phyloP scores from a whole-genome alignment of 2,888 invertebrate genomes.

The Theodoxus fluviatilis region DNA sequence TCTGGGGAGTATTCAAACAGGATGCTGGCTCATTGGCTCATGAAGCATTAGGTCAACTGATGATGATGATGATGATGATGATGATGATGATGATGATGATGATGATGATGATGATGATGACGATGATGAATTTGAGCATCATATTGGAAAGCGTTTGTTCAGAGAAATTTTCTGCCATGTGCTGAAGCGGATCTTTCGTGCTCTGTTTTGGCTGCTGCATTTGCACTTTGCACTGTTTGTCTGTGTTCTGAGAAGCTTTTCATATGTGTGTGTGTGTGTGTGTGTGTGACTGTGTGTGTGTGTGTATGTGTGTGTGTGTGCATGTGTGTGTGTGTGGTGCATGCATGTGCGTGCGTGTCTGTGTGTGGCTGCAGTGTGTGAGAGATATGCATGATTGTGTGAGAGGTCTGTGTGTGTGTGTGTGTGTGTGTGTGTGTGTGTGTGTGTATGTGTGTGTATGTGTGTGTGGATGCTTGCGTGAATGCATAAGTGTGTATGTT shows the following conservation, averaged over 20 bases:
- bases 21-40: too few species aligned
- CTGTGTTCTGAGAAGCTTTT: background rate
- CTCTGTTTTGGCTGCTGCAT: background rate
- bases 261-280: background rate
- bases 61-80: too few species aligned
- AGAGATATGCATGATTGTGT: background rate
- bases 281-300: background rate
- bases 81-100: too few species aligned
- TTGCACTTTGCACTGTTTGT: background rate
- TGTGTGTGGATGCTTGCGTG: conserved; percentile 9
- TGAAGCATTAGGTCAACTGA: too few species aligned
- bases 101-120: too few species aligned
- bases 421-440: background rate
- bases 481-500: background rate
- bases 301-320: background rate
- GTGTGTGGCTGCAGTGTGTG: background rate
- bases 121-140: too few species aligned
- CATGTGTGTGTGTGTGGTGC: background rate
- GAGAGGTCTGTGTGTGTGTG: background rate
- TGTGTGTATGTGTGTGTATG: background rate
- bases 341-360: background rate
- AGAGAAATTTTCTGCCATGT: too few species aligned
- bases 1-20: too few species aligned
- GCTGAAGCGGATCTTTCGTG: too few species aligned
- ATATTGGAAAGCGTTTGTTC: too few species aligned